These are phyloP conservation scores for Pluvianellus socialis DNA, from an alignment of 2,113 vertebrate genomes.

Conservation along the genomic window DNA sequence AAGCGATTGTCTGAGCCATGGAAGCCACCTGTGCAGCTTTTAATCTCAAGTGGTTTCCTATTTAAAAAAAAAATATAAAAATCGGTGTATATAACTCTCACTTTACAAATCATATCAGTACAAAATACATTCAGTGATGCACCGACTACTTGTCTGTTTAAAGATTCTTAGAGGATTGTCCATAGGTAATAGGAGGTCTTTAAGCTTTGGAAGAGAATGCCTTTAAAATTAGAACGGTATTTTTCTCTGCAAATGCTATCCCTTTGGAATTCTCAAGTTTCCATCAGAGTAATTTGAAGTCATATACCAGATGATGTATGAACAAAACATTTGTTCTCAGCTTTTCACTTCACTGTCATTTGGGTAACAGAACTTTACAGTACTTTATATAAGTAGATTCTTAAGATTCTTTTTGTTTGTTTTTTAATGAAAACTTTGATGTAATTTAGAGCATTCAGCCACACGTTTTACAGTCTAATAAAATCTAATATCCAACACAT, in stretches of 20 bases:
- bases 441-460: neutral
- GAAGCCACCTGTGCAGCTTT: conserved; percentile 87
- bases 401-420: neutral
- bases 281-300: neutral
- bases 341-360: neutral
- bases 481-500: neutral
- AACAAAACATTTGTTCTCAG: neutral
- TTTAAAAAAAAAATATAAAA: conserved; percentile 33
- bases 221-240: neutral
- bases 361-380: neutral
- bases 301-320: neutral
- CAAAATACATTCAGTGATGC: neutral
- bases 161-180: neutral
- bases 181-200: neutral
- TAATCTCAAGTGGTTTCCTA: conserved; percentile 77
- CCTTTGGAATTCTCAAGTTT: neutral
- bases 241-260: neutral
- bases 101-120: neutral
- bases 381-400: neutral
- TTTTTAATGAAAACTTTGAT: neutral
- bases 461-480: neutral
- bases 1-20: conserved; percentile 95
- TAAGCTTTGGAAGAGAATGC: neutral
- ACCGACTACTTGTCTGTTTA: neutral
- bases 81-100: neutral